These are phyloP conservation scores for Drosophila pseudoobscura DNA, from an alignment of 1,140 invertebrate species.

Conservation along the genomic window DNA sequence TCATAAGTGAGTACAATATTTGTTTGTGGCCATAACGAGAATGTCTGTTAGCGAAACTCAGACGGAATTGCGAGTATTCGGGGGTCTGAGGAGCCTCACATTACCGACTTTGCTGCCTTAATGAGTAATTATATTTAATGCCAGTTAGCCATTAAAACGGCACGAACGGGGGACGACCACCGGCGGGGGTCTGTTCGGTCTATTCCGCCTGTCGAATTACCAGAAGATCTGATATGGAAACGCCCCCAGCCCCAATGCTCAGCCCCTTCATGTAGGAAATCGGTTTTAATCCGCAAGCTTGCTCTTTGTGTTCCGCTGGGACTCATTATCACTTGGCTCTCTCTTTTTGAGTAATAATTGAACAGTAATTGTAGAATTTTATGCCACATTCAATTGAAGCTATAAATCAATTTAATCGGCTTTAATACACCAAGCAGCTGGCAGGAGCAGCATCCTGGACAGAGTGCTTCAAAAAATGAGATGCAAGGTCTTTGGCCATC, in stretches of 20 bases:
- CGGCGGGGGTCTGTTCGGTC: constrained; percentile 1
- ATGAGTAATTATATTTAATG: constrained; percentile 58
- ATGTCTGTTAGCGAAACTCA: constrained; percentile 29
- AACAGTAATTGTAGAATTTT: too few relatives aligned
- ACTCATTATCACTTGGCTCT: too few relatives aligned
- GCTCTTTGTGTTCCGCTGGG: too few relatives aligned
- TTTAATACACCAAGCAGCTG: too few relatives aligned
- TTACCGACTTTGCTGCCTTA: constrained; percentile 38
- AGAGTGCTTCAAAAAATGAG: too few relatives aligned
- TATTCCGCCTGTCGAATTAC: constrained; percentile 8
- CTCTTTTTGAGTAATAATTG: too few relatives aligned
- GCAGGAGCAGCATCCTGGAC: too few relatives aligned
- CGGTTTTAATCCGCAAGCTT: too few relatives aligned
- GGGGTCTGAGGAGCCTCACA: constrained; percentile 2
- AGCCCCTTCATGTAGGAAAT: background rate
- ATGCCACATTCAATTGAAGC: too few relatives aligned
- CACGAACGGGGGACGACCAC: constrained; percentile 48
- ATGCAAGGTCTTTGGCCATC: too few relatives aligned
- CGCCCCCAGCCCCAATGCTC: constrained; percentile 3
- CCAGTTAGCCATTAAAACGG: constrained; percentile 52
- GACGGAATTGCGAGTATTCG: constrained; percentile 11
- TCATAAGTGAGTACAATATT: constrained; percentile 6
- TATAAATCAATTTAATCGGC: too few relatives aligned
- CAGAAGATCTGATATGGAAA: constrained; percentile 5
- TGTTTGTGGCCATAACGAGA: constrained; percentile 11